These are phyloP conservation scores for Gallinago stenura DNA, from an alignment of 2,797 vertebrate genomes.

Conservation along the genomic window DNA sequence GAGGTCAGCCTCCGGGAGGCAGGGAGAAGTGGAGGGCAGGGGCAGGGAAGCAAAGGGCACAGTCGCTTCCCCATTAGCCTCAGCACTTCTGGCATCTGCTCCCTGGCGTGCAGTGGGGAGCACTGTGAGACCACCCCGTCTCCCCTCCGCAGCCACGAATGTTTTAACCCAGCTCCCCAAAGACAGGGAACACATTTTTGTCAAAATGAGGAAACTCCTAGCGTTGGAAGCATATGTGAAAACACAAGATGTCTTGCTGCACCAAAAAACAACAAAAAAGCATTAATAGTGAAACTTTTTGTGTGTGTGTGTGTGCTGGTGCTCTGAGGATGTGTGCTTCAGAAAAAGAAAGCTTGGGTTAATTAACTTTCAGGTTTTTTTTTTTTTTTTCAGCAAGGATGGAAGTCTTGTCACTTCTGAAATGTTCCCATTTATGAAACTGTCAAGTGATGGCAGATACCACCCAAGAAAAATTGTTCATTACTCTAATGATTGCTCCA, in stretches of 20 bases:
- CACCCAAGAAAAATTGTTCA: background rate
- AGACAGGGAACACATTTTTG: background rate
- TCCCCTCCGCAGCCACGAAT: background rate
- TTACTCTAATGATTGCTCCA: background rate
- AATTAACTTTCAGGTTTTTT: background rate
- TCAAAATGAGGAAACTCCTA: constrained; percentile 29
- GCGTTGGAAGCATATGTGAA: background rate
- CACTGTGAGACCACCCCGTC: background rate
- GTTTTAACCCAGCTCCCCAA: background rate
- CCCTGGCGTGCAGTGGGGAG: accelerated
- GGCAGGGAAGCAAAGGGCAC: constrained; percentile 44
- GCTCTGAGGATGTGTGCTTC: background rate
- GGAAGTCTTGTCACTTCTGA: background rate
- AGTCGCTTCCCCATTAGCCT: constrained; percentile 15
- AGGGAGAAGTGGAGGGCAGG: constrained; percentile 54
- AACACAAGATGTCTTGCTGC: background rate
- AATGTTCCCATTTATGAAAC: background rate
- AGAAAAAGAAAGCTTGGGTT: background rate
- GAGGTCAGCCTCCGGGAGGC: constrained; percentile 1
- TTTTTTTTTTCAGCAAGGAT: background rate
- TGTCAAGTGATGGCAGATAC: background rate
- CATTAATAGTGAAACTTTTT: background rate
- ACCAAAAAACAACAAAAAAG: background rate
- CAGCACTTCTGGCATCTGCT: constrained; percentile 3
- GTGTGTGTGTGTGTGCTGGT: background rate